These are phyloP conservation scores for Drosophila atripex DNA, from an alignment of 2,888 invertebrate genomes.

Conservation along the genomic window DNA sequence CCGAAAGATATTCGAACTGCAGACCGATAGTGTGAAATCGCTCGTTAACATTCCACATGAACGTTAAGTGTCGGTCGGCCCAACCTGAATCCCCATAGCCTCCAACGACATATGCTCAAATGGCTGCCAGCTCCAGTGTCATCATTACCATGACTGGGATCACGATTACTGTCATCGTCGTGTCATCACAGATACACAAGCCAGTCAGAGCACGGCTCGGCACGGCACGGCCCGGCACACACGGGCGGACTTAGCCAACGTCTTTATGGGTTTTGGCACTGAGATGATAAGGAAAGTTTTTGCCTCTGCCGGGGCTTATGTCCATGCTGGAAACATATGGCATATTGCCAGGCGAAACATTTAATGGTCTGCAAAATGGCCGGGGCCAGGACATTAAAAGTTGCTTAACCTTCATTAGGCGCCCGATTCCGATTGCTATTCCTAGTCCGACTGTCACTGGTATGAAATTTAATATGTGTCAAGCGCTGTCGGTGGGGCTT, in stretches of 20 bases:
- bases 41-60: slow-evolving; percentile 17
- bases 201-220: slow-evolving; percentile 6
- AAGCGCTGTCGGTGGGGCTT: slow-evolving; percentile 61
- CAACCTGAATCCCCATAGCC: slow-evolving; percentile 33
- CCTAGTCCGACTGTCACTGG: slow-evolving; percentile 52
- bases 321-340: slow-evolving; percentile 74
- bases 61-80: slow-evolving; percentile 17
- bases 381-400: slow-evolving; percentile 71
- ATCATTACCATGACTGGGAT: slow-evolving; percentile 66
- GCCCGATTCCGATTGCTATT: slow-evolving; percentile 47
- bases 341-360: slow-evolving; percentile 79
- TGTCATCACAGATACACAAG: slow-evolving; percentile 44
- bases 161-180: slow-evolving; percentile 64
- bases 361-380: slow-evolving; percentile 77
- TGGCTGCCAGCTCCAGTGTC: slow-evolving; percentile 50
- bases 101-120: slow-evolving; percentile 60
- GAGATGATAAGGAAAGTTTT: slow-evolving; percentile 76
- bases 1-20: neutral
- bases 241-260: slow-evolving; percentile 23
- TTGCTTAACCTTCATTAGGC: slow-evolving; percentile 79
- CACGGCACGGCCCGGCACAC: neutral
- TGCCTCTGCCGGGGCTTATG: slow-evolving; percentile 53
- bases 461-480: slow-evolving; percentile 77
- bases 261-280: slow-evolving; percentile 70
- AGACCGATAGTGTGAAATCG: slow-evolving; percentile 15